These are phyloP conservation scores for Agonopterix alstromeriana DNA, from an alignment of 2,888 invertebrate genomes.

Conservation along the genomic window DNA sequence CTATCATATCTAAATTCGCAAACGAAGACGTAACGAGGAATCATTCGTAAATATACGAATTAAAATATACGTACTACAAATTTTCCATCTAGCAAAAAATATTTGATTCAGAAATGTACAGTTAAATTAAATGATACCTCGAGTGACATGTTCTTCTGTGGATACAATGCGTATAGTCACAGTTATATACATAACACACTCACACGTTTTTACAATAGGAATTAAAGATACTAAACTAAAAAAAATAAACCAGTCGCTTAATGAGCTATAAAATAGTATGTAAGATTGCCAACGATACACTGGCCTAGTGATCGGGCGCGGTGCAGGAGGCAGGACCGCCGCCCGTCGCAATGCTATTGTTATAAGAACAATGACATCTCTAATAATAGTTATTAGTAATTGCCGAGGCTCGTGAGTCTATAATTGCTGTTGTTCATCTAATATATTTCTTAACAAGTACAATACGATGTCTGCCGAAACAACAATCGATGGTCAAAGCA, in stretches of 20 bases:
- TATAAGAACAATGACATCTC: slow-evolving; percentile 44
- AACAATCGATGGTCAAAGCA: slow-evolving; percentile 21
- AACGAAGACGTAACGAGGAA: slow-evolving; percentile 59
- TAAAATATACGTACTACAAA: slow-evolving; percentile 21
- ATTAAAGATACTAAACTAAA: slow-evolving; percentile 65
- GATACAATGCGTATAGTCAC: slow-evolving; percentile 52
- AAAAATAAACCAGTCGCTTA: slow-evolving; percentile 73
- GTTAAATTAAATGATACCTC: slow-evolving; percentile 38
- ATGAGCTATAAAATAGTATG: slow-evolving; percentile 66
- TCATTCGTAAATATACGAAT: slow-evolving; percentile 35
- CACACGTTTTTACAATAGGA: slow-evolving; percentile 73
- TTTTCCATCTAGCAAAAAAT: not conserved
- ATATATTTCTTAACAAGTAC: slow-evolving; percentile 59
- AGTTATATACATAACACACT: slow-evolving; percentile 69
- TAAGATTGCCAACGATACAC: slow-evolving; percentile 70
- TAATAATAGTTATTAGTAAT: slow-evolving; percentile 43
- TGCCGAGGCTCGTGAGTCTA: slow-evolving; percentile 56
- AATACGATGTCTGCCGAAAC: slow-evolving; percentile 37
- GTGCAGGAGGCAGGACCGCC: slow-evolving; percentile 21
- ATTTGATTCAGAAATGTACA: slow-evolving; percentile 29
- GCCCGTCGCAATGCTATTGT: slow-evolving; percentile 33
- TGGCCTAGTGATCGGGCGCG: slow-evolving; percentile 54
- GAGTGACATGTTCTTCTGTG: slow-evolving; percentile 37
- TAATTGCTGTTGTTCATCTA: slow-evolving; percentile 51
- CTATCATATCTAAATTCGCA: slow-evolving; percentile 56